Evolutionary conservation across 2,113 vertebrate genomes (phyloP).

Genomic region (Struthidea cinerea): DNA sequence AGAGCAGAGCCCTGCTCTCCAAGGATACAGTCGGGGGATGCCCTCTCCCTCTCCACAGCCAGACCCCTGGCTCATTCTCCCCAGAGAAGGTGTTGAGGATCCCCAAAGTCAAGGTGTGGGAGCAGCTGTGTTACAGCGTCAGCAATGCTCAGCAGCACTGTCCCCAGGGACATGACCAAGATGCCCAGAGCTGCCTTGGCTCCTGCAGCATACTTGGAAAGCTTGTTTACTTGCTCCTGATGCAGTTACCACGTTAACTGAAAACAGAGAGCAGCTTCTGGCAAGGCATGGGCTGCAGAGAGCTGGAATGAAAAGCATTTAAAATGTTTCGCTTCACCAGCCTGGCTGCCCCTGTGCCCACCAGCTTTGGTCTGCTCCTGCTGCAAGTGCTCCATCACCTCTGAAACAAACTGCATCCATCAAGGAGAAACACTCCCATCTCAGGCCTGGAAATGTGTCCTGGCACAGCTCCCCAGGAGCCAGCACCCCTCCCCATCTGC

Average conservation of each 20-base stretch:
- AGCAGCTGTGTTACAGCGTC: neutral
- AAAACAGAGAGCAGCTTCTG: neutral
- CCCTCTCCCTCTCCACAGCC: neutral
- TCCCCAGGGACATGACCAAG: neutral
- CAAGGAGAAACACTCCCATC: neutral
- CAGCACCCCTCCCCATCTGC: neutral
- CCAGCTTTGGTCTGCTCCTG: neutral
- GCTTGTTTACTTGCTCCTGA: neutral
- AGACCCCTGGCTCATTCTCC: neutral
- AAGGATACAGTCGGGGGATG: neutral
- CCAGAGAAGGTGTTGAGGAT: neutral
- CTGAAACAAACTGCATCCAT: neutral
- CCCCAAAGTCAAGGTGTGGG: neutral
- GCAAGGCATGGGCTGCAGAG: neutral
- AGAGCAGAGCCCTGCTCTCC: neutral
- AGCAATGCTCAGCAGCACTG: neutral
- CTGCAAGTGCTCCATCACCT: neutral
- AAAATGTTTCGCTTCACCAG: neutral
- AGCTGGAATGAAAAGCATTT: constrained; percentile 12
- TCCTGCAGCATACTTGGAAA: neutral
- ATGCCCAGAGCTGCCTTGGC: neutral
- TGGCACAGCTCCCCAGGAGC: neutral
- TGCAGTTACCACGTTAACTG: neutral
- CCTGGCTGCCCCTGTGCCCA: neutral
- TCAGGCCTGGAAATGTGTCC: neutral